These are phyloP conservation scores for Chaetorhynchus papuensis DNA, from an alignment of 2,113 vertebrate genomes.

Conservation along the genomic window DNA sequence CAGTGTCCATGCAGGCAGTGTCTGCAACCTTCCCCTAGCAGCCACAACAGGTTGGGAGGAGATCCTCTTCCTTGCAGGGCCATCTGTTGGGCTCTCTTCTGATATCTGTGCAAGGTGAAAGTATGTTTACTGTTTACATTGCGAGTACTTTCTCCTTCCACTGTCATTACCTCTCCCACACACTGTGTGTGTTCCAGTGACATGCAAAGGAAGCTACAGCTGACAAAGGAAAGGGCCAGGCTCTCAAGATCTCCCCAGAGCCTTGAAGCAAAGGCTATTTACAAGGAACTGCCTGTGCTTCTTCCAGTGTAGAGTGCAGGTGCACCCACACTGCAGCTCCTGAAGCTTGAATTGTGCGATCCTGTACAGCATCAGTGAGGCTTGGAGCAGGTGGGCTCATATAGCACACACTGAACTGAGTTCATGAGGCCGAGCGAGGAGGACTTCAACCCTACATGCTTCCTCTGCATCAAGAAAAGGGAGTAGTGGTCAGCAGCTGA, in stretches of 20 bases:
- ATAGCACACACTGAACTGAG: background rate
- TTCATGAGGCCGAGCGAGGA: background rate
- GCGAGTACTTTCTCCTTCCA: conserved; percentile 15
- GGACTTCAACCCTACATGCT: background rate
- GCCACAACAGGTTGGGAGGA: background rate
- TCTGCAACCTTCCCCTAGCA: background rate
- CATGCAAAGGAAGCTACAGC: background rate
- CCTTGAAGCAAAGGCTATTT: background rate
- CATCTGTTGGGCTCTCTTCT: background rate
- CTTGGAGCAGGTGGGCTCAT: background rate
- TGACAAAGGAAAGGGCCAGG: background rate
- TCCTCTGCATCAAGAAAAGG: background rate
- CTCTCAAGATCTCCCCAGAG: background rate
- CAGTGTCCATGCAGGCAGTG: background rate
- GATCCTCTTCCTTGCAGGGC: background rate
- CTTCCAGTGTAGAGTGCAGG: background rate
- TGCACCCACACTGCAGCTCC: background rate
- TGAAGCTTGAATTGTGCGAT: background rate
- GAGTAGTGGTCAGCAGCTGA: background rate
- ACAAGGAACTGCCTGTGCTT: conserved; percentile 11
- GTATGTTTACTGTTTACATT: conserved; percentile 11
- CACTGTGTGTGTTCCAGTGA: conserved; percentile 3
- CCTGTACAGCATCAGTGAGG: background rate
- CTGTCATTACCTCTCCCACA: conserved; percentile 15
- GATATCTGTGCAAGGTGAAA: conserved; percentile 1